Conservation (phyloP, 2,888 invertebrate species). For the Ptilodon capucinus region DNA sequence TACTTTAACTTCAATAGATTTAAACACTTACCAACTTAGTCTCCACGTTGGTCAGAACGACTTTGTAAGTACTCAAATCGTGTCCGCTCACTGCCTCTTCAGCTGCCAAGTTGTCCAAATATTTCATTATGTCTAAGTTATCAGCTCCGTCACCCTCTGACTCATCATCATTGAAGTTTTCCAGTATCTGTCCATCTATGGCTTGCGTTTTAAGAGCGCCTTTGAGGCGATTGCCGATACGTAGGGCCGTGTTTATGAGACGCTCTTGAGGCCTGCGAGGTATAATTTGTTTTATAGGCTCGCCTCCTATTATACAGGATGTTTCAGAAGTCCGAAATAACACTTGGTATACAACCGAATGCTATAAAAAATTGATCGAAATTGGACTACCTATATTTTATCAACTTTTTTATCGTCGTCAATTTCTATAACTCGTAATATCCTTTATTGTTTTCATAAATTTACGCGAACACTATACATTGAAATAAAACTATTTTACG, state of each 20-base stretch:
- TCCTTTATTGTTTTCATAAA: no score
- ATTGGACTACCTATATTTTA: no score
- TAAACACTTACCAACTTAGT: slow-evolving; percentile 60
- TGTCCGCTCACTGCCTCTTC: slow-evolving; percentile 66
- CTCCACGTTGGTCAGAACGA: slow-evolving; percentile 70
- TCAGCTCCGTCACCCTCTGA: slow-evolving; percentile 54
- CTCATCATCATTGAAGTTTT: slow-evolving; percentile 51
- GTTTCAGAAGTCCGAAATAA: no score
- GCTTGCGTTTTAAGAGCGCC: slow-evolving; percentile 82
- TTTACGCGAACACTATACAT: no score
- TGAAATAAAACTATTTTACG: no score
- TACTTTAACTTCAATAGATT: no score
- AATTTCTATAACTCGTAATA: no score
- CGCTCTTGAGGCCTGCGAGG: slow-evolving; percentile 62
- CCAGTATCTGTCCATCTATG: slow-evolving; percentile 76
- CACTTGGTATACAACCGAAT: no score
- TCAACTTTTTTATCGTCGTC: no score
- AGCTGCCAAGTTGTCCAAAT: slow-evolving; percentile 65
- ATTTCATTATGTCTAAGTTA: slow-evolving; percentile 65
- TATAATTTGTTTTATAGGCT: no score
- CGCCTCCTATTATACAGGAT: no score
- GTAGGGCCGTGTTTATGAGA: slow-evolving; percentile 54
- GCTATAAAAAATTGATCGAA: no score
- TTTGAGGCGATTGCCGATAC: slow-evolving; percentile 83
- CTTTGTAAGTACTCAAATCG: slow-evolving; percentile 66